Evolutionary conservation across 23 tunicate species (phyloP), one percentile per base, ranked within the genome.

Genomic region (Botrylloides violaceus): DNA sequence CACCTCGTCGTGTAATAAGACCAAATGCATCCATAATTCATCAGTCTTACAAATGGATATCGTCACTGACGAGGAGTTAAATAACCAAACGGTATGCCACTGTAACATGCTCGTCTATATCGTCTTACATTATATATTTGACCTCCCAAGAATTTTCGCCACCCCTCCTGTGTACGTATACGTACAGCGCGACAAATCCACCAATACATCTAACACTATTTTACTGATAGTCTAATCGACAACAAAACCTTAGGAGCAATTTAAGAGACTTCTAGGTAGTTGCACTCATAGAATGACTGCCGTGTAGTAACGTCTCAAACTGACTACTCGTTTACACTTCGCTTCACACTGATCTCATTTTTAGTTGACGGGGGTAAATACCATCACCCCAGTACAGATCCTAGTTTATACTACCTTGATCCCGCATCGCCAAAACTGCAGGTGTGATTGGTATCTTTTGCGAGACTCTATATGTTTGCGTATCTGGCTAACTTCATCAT

Each of bases 331-430:
- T 68, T 68, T 43, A 68, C 74, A 68, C 74, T 37, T 68, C 49
- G 37, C 74, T 68, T 32, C 49, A 43, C 58, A 29, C n/a, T 20
- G 74, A 20, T 21, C 74, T 43, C 53, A 43, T 43, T 43, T 43
- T 43, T 43, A 43, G 53, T 43, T 43, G 74, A 28, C 58, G 36
- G 74, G 58, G 74, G 74, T 68, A 68, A 68, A 68, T 68, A 68
- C 53, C 53, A 43, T 68, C 58, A 26, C 58, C 53, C 32, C 58
- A 43, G 58, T 37, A 68, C 74, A 39, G 74, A 68, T 68, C 47
- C 22, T 29, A 37, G n/a, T 68, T 68, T 43, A 68, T 63, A 63
- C 26, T 31, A 63, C 70, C 29, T 63, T 63, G 70, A 63, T 63
- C 35, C 70, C 70, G 3, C 70, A 29, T 63, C 70, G 74, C 18